Conservation (phyloP, 2,797 vertebrate species). For the Melopsittacus undulatus region DNA sequence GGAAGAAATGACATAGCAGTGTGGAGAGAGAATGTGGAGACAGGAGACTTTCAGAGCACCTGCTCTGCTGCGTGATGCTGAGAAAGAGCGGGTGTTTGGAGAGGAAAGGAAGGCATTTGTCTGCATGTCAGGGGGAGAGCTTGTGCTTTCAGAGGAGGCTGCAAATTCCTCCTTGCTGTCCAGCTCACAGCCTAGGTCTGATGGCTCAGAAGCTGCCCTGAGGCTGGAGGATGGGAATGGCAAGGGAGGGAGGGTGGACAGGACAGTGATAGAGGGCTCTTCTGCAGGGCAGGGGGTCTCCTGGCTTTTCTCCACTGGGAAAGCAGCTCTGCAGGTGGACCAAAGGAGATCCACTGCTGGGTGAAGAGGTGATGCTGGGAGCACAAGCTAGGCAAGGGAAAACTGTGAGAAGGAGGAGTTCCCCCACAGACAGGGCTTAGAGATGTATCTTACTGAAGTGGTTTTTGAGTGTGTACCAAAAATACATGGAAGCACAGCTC, state of each 20-base stretch:
- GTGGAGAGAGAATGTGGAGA: neutral
- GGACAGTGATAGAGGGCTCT: accelerated
- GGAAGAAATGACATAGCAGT: neutral
- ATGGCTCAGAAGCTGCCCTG: neutral
- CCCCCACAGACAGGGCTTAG: neutral
- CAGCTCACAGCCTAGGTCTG: accelerated
- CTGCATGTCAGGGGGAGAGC: neutral
- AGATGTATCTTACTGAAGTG: too few species aligned
- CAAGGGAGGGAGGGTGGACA: neutral
- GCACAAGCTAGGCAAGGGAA: neutral
- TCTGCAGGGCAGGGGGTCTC: neutral
- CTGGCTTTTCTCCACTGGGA: neutral
- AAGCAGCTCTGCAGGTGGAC: neutral
- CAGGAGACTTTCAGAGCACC: neutral
- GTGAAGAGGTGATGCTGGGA: accelerated
- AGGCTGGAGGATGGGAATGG: neutral
- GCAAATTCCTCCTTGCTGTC: neutral
- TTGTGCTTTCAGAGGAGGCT: neutral
- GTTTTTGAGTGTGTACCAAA: accelerated
- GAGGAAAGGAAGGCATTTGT: neutral
- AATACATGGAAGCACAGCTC: neutral
- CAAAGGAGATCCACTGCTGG: neutral
- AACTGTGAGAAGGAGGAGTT: neutral
- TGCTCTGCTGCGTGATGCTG: neutral
- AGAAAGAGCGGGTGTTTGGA: neutral